phyloP scores from a whole-genome alignment of 2,797 vertebrate genomes.

The Chromobotia macracanthus region DNA sequence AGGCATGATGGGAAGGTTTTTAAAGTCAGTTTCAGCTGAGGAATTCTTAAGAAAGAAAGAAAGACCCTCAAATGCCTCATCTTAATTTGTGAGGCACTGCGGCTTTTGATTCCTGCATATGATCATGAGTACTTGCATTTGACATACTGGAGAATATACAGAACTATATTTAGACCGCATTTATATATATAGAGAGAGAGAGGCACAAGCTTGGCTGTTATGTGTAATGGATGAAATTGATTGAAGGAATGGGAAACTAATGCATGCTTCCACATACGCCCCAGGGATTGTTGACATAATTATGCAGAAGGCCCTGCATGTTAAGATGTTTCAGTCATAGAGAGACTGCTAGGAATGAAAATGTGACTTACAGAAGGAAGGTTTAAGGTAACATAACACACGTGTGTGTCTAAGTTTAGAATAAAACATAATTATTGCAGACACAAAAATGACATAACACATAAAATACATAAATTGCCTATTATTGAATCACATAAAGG shows the following conservation, averaged over 20 bases:
- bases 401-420: background rate
- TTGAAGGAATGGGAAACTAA: constrained; percentile 34
- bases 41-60: background rate
- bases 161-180: background rate
- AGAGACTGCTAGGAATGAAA: background rate
- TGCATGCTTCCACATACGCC: constrained; percentile 40
- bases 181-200: background rate
- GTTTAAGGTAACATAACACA: background rate
- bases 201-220: constrained; percentile 8
- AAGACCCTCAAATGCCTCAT: constrained; percentile 2
- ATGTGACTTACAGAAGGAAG: constrained; percentile 16
- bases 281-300: constrained; percentile 32
- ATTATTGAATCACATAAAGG: background rate
- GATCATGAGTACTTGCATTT: constrained; percentile 2
- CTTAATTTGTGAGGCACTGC: background rate
- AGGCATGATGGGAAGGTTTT: background rate
- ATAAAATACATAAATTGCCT: background rate
- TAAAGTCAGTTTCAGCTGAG: constrained; percentile 4
- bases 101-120: background rate
- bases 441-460: background rate
- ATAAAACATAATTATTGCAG: background rate
- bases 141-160: background rate
- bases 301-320: constrained; percentile 34
- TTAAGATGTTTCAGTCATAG: constrained; percentile 32
- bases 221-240: constrained; percentile 25